Base-by-base conservation (phyloP, 2,113 vertebrate genomes). In the Pseudorectes ferrugineus region DNA sequence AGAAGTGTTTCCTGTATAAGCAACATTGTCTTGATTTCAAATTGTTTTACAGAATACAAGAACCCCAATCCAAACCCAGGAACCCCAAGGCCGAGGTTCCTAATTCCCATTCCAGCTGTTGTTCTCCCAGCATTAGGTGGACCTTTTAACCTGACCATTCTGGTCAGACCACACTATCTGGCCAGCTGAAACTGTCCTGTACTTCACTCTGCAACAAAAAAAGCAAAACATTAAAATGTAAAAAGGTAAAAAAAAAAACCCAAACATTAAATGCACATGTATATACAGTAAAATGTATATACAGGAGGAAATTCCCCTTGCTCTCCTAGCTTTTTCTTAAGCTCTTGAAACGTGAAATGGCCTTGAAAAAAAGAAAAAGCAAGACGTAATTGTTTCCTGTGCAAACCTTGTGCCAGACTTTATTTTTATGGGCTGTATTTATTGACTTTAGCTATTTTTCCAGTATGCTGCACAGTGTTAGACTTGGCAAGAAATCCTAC, bases 401-500 rank as follows among this genome's bases (percentile, higher is more conserved):
- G 79, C 85, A 88, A 95, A 85, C 8, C 3, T 48, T 65, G 71
- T 77, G 92, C 94, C 96, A 97, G 89, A 95, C 59, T 68, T 92
- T 88, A 85, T 92, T 96, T 96, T 97, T 96, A 96, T 84, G 90
- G 88, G 93, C 90, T 94, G 75, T 93, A 90, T 95, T 96, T 96
- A 97, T 96, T 95, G 94, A 97, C 94, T 95, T 95, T 88, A 86
- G 93, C 88, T 92, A 59, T 97, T 96, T 96, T 96, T 95, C 92
- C 94, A 96, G 92, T 40, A 63, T 48, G 90, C 92, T 93, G 88
- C 79, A 84, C 90, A 90, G 95, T 20, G 33, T 94, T 94, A 86
- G 85, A 83, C 82, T 95, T 96, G 95, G 96, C 95, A 95, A 85
- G 92, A 67, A 92, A 59, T 88, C 82, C 68, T 75, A 48, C 46